Conservation (phyloP, 2,797 vertebrate genomes). For the Paedocypris micromegethes region DNA sequence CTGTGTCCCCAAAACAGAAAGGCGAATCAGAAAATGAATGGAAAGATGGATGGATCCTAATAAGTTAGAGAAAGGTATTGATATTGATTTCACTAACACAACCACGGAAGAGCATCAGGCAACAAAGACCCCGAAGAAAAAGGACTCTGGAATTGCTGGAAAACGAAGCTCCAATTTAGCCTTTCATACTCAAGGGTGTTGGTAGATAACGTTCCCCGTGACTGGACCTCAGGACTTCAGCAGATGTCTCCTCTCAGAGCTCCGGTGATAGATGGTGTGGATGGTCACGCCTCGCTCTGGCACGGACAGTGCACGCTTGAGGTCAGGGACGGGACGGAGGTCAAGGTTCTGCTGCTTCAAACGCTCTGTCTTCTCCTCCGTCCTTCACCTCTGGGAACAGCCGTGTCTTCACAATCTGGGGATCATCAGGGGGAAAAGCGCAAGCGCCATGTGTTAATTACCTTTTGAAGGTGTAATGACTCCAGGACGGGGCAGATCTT, state of each 20-base stretch:
- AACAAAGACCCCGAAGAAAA: no score
- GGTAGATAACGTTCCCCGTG: no score
- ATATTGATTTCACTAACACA: no score
- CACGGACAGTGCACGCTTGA: constrained; percentile 70
- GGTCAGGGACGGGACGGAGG: constrained; percentile 63
- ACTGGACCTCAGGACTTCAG: no score
- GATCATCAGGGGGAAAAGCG: constrained; percentile 62
- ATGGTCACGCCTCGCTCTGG: constrained; percentile 11
- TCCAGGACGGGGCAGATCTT: constrained; percentile 63
- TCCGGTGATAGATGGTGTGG: constrained; percentile 58
- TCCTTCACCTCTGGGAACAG: constrained; percentile 60
- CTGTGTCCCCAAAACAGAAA: no score
- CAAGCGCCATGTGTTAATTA: constrained; percentile 79
- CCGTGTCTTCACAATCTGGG: constrained; percentile 72
- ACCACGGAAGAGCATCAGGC: no score
- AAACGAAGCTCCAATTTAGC: no score
- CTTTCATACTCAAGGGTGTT: no score
- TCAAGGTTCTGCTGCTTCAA: constrained; percentile 70
- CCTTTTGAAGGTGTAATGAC: constrained; percentile 74
- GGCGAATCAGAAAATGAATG: no score
- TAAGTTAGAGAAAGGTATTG: no score
- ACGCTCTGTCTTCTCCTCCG: constrained; percentile 72
- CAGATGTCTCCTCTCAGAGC: constrained; percentile 14
- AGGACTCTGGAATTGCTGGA: no score
- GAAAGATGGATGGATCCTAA: no score